These are phyloP conservation scores for Solenopsis invicta DNA, from an alignment of 1,140 invertebrate genomes.

Conservation along the genomic window DNA sequence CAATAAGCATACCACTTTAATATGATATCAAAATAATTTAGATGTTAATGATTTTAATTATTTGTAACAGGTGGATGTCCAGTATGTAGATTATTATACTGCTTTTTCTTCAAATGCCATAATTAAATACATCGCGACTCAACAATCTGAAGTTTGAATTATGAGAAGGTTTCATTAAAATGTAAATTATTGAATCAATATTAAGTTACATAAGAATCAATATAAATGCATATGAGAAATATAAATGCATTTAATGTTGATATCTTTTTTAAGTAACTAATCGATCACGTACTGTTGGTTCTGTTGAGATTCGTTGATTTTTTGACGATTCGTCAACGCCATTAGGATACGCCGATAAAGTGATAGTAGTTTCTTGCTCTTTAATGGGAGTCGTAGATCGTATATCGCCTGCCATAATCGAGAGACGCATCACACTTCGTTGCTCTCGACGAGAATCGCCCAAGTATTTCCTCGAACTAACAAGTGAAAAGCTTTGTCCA, in stretches of 20 bases:
- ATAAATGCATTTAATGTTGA: neutral
- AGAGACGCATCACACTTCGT: conserved; percentile 75
- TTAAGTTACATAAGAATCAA: conserved; percentile 1
- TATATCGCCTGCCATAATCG: conserved; percentile 61
- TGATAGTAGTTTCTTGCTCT: conserved; percentile 80
- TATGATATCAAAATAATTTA: neutral
- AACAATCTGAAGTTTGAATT: neutral
- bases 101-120: neutral
- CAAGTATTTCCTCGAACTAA: conserved; percentile 76
- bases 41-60: neutral
- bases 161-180: neutral
- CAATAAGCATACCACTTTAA: neutral
- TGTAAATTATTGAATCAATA: neutral
- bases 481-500: conserved; percentile 80
- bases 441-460: conserved; percentile 78
- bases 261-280: neutral
- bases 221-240: neutral
- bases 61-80: neutral
- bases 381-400: conserved; percentile 58
- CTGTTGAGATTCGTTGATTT: conserved; percentile 36
- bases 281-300: conserved; percentile 24
- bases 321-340: conserved; percentile 74
- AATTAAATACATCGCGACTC: neutral
- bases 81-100: neutral
- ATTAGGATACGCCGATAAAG: conserved; percentile 75